A percentile compares a stretch with the other conserved stretches of the same genome.
These are phyloP conservation scores for Cyrtorhinus lividipennis DNA, from an alignment of 1,140 invertebrate genomes.

Conservation along the genomic window DNA sequence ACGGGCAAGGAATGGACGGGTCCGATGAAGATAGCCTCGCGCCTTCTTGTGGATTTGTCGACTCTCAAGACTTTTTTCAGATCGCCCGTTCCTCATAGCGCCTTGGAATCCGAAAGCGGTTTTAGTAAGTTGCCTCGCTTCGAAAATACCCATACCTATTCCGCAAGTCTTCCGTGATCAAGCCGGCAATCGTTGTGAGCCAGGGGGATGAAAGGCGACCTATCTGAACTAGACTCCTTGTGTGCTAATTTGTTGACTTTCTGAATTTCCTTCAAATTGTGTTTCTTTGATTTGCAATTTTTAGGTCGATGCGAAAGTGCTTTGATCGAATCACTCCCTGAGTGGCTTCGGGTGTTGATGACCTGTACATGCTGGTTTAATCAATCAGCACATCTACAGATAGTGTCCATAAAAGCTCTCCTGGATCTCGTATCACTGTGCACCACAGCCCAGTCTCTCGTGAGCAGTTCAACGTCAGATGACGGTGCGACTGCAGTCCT, in stretches of 20 bases:
- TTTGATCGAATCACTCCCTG: conserved; percentile 35
- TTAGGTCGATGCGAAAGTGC: no score
- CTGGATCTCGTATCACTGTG: conserved; percentile 50
- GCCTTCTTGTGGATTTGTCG: conserved; percentile 61
- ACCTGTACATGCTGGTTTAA: conserved; percentile 51
- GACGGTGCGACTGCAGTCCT: conserved; percentile 45
- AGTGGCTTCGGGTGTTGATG: conserved; percentile 59
- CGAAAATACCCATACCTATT: neutral
- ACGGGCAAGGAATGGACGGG: conserved; percentile 33
- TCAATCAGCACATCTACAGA: conserved; percentile 38
- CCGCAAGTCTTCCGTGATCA: neutral
- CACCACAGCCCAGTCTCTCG: conserved; percentile 24
- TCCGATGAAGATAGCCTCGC: conserved; percentile 46
- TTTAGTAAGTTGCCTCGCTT: neutral
- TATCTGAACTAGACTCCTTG: no score
- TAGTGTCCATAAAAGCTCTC: conserved; percentile 54
- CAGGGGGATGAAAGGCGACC: no score
- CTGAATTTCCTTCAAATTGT: no score
- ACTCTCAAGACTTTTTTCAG: conserved; percentile 52
- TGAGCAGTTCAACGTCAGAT: conserved; percentile 23
- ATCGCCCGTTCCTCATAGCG: conserved; percentile 11
- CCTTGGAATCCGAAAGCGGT: conserved; percentile 17
- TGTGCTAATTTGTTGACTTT: no score
- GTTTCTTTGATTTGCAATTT: no score
- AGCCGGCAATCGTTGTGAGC: no score